These are phyloP conservation scores for Drosophila orosa DNA, from an alignment of 1,140 invertebrate genomes.

Conservation along the genomic window DNA sequence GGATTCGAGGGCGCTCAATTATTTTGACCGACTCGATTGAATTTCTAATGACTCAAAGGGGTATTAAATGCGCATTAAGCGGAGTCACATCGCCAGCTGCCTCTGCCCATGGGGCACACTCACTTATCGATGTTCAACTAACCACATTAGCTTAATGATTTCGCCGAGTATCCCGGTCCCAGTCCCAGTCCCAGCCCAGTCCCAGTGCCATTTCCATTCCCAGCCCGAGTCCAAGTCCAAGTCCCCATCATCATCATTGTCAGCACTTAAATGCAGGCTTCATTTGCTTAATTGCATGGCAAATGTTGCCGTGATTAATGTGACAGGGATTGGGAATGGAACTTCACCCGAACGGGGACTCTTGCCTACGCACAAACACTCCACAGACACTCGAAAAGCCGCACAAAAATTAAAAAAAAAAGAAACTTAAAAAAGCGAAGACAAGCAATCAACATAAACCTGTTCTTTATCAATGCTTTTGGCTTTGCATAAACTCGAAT, in stretches of 20 bases:
- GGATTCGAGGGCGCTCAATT: conserved; percentile 14
- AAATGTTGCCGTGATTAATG: conserved; percentile 78
- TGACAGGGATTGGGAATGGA: conserved; percentile 64
- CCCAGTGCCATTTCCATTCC: conserved; percentile 28
- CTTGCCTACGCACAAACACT: conserved; percentile 36
- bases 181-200: conserved; percentile 23
- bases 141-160: conserved; percentile 80
- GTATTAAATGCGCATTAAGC: conserved; percentile 74
- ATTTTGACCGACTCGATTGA: conserved; percentile 55
- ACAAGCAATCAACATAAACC: conserved; percentile 43
- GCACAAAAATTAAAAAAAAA: conserved; percentile 16
- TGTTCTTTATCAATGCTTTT: conserved; percentile 52
- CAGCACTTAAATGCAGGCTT: conserved; percentile 81
- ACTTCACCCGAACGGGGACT: conserved; percentile 21
- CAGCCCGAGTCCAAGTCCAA: conserved; percentile 26
- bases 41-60: conserved; percentile 58
- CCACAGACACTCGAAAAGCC: conserved; percentile 16
- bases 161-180: conserved; percentile 57
- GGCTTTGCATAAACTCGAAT: conserved; percentile 31
- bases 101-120: conserved; percentile 56
- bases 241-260: conserved; percentile 58
- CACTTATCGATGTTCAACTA: conserved; percentile 72
- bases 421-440: conserved; percentile 16
- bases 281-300: conserved; percentile 80
- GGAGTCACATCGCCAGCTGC: conserved; percentile 29